These are phyloP conservation scores for Cuculus canorus DNA, from an alignment of 2,797 vertebrate genomes.

Conservation along the genomic window DNA sequence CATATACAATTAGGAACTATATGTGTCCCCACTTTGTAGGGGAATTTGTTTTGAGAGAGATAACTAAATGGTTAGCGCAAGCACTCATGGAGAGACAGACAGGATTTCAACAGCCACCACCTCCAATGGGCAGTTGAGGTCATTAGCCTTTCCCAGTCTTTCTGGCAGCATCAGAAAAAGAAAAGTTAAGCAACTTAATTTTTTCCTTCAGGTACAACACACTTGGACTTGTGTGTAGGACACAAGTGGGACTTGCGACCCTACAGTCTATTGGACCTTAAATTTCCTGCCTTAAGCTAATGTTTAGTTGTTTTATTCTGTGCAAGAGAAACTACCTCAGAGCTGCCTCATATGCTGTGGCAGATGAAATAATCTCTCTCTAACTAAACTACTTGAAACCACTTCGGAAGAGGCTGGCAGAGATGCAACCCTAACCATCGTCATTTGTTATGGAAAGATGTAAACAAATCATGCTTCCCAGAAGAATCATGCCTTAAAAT, in stretches of 20 bases:
- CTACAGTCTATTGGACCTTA: background rate
- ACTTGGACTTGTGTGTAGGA: background rate
- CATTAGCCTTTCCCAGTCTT: background rate
- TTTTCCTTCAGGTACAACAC: background rate
- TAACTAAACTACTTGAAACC: constrained; percentile 22
- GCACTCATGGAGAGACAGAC: background rate
- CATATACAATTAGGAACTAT: background rate
- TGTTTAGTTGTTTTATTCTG: background rate
- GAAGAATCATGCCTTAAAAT: background rate
- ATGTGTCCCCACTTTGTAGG: fast-evolving
- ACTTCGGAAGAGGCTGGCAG: background rate
- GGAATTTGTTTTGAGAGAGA: background rate
- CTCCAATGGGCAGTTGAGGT: background rate
- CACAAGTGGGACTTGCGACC: background rate
- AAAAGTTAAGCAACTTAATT: background rate
- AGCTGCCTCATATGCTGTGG: background rate
- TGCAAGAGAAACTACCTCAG: background rate
- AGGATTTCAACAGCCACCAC: background rate
- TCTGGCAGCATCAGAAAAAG: background rate
- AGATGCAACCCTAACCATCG: background rate
- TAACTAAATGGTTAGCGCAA: background rate
- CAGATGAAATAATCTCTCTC: constrained; percentile 4
- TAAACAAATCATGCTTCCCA: background rate
- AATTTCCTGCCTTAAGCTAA: background rate
- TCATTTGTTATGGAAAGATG: background rate